Evolutionary conservation across 2,888 invertebrate genomes (phyloP), one percentile per base, ranked within the genome.

Genomic region (Heteromyza rotundicornis): DNA sequence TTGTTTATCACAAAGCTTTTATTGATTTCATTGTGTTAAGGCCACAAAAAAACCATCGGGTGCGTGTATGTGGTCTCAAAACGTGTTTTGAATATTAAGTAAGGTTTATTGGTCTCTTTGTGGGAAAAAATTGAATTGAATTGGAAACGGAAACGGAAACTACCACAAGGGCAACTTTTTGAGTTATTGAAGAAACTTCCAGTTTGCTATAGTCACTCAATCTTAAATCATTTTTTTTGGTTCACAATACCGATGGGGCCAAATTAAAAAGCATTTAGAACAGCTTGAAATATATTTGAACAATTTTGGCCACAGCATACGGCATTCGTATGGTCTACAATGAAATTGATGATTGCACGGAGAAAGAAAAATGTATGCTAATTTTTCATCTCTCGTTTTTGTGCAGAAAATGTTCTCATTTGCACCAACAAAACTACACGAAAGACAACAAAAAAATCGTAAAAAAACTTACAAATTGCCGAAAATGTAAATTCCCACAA

Each of bases 191-290:
- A n/a, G n/a, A n/a, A n/a, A n/a, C n/a, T n/a, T n/a, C n/a, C n/a
- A n/a, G n/a, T n/a, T n/a, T n/a, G n/a, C n/a, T n/a, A n/a, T n/a
- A n/a, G n/a, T n/a, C n/a, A n/a, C n/a, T n/a, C n/a, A n/a, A n/a
- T n/a, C n/a, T n/a, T n/a, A n/a, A n/a, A n/a, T n/a, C n/a, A n/a
- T n/a, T n/a, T n/a, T n/a, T n/a, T n/a, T n/a, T n/a, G n/a, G n/a
- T n/a, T n/a, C n/a, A n/a, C n/a, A n/a, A n/a, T n/a, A n/a, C n/a
- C n/a, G n/a, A n/a, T 60, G 61, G 44, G 63, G 65, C 51, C 60
- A 63, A 63, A 68, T 67, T 64, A 60, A 65, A 68, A 67, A 59
- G 63, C 61, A 64, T 68, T 59, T 54, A 47, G 5, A 44, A n/a
- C 14, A 22, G 19, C 47, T 40, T 12, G n/a, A 14, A 14, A 10